Percentiles rank a stretch among this genome's conserved stretches.
Evolutionary conservation across 2,888 invertebrate species (phyloP).

Genomic region (Coelopa pilipes): DNA sequence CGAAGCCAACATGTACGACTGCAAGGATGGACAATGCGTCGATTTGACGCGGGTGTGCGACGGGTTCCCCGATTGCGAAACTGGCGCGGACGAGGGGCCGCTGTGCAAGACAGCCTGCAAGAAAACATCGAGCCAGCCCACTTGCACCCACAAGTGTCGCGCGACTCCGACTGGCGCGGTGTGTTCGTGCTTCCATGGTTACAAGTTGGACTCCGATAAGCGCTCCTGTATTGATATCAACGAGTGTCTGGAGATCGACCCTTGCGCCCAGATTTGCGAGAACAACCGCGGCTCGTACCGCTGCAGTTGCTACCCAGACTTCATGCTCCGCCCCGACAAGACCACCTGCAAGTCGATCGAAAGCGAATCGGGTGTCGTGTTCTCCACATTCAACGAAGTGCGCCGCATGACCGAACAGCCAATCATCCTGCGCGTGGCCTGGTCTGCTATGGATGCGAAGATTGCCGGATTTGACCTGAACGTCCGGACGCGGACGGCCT

Average conservation of each 20-base stretch:
- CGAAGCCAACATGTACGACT: slow-evolving; percentile 68
- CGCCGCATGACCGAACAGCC: slow-evolving; percentile 68
- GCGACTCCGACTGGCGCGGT: slow-evolving; percentile 75
- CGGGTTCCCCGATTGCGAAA: slow-evolving; percentile 72
- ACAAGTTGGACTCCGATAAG: slow-evolving; percentile 68
- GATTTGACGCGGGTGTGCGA: slow-evolving; percentile 75
- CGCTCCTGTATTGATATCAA: slow-evolving; percentile 75
- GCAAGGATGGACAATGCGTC: slow-evolving; percentile 75
- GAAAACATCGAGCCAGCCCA: slow-evolving; percentile 40
- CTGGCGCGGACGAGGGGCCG: slow-evolving; percentile 77
- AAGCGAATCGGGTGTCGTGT: slow-evolving; percentile 70
- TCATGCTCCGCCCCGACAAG: slow-evolving; percentile 70
- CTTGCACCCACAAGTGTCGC: slow-evolving; percentile 72
- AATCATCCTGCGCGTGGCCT: slow-evolving; percentile 60
- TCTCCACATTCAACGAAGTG: slow-evolving; percentile 70
- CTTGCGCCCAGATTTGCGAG: slow-evolving; percentile 74
- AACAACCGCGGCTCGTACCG: slow-evolving; percentile 62
- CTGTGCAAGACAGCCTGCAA: slow-evolving; percentile 70
- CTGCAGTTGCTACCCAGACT: slow-evolving; percentile 63
- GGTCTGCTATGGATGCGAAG: slow-evolving; percentile 66
- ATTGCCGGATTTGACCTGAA: slow-evolving; percentile 71
- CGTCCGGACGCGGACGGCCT: slow-evolving; percentile 65
- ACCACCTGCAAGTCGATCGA: slow-evolving; percentile 76
- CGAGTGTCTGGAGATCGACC: slow-evolving; percentile 72
- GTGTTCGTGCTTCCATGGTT: slow-evolving; percentile 76